A percentile compares a stretch with the other conserved stretches of the same genome.
Conservation (phyloP, 2,888 invertebrate species). For the Oligia latruncula region DNA sequence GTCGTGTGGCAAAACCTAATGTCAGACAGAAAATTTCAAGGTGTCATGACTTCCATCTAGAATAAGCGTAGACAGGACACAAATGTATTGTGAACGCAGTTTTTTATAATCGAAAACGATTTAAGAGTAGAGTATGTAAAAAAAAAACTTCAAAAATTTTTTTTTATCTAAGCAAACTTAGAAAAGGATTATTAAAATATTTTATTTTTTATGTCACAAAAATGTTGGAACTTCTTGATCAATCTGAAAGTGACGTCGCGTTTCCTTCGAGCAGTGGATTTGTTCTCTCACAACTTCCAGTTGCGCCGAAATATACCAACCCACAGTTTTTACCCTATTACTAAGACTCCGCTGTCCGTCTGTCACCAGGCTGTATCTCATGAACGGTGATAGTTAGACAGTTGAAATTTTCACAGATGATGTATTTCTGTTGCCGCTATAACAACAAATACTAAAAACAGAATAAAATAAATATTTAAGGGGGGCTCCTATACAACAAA, state of each 20-base stretch:
- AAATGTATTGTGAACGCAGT: background rate
- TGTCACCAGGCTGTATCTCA: no score
- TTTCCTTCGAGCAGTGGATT: constrained; percentile 6
- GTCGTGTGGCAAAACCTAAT: no score
- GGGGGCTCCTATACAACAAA: no score
- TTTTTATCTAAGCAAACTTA: background rate
- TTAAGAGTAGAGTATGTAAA: background rate
- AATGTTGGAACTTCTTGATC: background rate
- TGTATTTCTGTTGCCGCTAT: no score
- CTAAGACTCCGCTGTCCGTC: no score
- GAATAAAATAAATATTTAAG: no score
- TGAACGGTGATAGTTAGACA: no score
- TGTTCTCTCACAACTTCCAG: constrained; percentile 14
- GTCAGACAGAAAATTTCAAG: no score
- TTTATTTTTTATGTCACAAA: background rate
- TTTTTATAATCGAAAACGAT: background rate
- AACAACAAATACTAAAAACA: no score
- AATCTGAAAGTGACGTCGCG: background rate
- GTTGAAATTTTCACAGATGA: no score
- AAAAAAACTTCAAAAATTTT: background rate
- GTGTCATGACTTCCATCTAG: background rate
- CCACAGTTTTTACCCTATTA: no score
- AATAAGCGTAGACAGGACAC: background rate
- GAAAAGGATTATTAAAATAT: background rate
- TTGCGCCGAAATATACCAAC: constrained; percentile 10